Conservation (phyloP, 2,888 invertebrate genomes). For the Sericinus montela region DNA sequence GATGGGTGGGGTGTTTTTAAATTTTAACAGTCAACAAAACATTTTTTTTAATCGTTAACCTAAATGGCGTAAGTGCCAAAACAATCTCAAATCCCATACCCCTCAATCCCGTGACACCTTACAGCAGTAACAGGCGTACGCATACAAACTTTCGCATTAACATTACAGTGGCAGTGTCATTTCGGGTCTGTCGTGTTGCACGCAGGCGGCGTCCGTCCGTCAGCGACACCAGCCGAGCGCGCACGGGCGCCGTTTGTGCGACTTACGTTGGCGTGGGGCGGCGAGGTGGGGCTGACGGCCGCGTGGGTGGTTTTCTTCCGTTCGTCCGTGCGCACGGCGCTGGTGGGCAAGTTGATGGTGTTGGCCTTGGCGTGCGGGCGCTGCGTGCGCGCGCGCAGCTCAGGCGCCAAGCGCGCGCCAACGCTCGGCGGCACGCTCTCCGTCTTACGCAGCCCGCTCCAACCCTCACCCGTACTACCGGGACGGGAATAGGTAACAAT, state of each 20-base stretch:
- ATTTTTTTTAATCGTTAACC: too few species aligned
- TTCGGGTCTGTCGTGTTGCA: too few species aligned
- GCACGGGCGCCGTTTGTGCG: neutral
- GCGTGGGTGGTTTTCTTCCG: constrained; percentile 40
- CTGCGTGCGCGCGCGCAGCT: constrained; percentile 55
- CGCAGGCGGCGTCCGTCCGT: too few species aligned
- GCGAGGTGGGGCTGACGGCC: constrained; percentile 59
- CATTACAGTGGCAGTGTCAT: too few species aligned
- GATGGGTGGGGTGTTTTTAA: too few species aligned
- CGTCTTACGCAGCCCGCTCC: constrained; percentile 65
- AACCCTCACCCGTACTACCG: constrained; percentile 56
- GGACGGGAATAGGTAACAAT: constrained; percentile 49
- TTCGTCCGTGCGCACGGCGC: constrained; percentile 49
- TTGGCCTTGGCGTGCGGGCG: constrained; percentile 75
- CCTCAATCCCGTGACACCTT: too few species aligned
- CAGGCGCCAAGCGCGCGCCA: constrained; percentile 53
- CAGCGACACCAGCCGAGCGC: too few species aligned
- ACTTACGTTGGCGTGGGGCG: constrained; percentile 68
- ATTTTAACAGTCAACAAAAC: too few species aligned
- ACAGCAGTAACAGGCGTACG: too few species aligned
- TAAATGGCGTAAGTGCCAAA: too few species aligned
- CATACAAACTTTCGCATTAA: too few species aligned
- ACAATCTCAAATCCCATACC: too few species aligned
- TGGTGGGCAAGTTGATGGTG: constrained; percentile 80
- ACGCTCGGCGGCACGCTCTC: constrained; percentile 65